Conservation (phyloP, 2,888 invertebrate genomes). For the Andrena hattorfiana region DNA sequence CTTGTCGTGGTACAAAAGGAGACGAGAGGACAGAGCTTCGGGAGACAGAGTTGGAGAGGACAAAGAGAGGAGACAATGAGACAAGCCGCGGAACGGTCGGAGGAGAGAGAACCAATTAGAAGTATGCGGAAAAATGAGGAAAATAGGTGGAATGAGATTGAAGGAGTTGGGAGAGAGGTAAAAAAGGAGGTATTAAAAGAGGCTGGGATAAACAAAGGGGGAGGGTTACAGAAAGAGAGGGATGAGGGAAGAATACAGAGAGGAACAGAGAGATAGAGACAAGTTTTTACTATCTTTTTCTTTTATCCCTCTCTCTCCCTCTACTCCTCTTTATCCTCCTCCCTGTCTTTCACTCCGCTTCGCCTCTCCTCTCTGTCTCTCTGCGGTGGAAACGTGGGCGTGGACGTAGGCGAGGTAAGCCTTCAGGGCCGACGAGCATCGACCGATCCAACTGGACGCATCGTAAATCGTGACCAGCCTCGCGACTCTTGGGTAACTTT, state of each 20-base stretch:
- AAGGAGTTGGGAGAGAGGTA: slow-evolving; percentile 19
- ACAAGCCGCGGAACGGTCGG: background rate
- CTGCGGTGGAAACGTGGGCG: slow-evolving; percentile 69
- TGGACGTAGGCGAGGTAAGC: slow-evolving; percentile 75
- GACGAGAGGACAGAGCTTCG: background rate
- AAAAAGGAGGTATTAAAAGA: slow-evolving; percentile 9
- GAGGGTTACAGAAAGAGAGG: slow-evolving; percentile 23
- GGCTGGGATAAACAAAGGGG: slow-evolving; percentile 14
- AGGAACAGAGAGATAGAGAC: slow-evolving; percentile 46
- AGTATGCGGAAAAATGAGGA: slow-evolving; percentile 18
- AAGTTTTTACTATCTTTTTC: slow-evolving; percentile 43
- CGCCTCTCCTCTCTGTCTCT: slow-evolving; percentile 18
- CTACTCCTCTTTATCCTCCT: slow-evolving; percentile 13
- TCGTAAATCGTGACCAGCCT: slow-evolving; percentile 65
- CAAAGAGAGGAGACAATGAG: slow-evolving; percentile 14
- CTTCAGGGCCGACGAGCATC: slow-evolving; percentile 73
- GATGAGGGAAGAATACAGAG: slow-evolving; percentile 29
- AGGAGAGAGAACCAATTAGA: slow-evolving; percentile 40
- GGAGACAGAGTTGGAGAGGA: background rate
- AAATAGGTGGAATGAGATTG: slow-evolving; percentile 7
- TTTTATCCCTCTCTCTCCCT: slow-evolving; percentile 27
- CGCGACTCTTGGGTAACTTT: slow-evolving; percentile 39
- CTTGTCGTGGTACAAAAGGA: background rate
- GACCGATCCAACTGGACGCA: slow-evolving; percentile 68
- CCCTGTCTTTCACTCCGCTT: slow-evolving; percentile 18